These are phyloP conservation scores for Montipora foliosa DNA, from an alignment of 64 coral and sea anemone genomes.

Conservation along the genomic window DNA sequence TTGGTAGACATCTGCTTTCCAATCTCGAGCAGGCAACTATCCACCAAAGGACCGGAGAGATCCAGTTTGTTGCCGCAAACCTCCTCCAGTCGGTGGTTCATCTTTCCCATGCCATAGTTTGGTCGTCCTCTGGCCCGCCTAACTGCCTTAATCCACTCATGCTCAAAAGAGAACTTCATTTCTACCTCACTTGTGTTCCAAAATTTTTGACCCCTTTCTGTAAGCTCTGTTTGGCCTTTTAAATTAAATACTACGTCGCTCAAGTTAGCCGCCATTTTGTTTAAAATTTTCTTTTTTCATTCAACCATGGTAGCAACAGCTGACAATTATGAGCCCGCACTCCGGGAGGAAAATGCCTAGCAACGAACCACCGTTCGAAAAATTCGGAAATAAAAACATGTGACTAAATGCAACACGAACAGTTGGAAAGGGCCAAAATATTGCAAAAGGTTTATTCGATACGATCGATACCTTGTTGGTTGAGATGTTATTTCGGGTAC, in stretches of 20 bases:
- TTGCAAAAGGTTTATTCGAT: too few relatives aligned
- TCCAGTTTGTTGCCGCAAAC: slow-evolving; percentile 67
- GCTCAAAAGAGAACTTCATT: slow-evolving; percentile 65
- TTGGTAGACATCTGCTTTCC: slow-evolving; percentile 48
- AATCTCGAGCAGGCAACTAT: slow-evolving; percentile 56
- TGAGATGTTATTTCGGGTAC: too few relatives aligned
- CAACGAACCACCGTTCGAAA: too few relatives aligned
- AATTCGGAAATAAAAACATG: too few relatives aligned
- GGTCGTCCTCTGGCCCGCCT: slow-evolving; percentile 34
- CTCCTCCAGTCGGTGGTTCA: slow-evolving; percentile 46
- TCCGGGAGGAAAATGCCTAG: too few relatives aligned
- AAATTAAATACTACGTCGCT: slow-evolving; percentile 35
- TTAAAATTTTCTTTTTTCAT: too few relatives aligned
- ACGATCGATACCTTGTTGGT: too few relatives aligned
- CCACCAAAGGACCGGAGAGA: slow-evolving; percentile 60
- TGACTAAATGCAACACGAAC: too few relatives aligned
- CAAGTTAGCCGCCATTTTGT: slow-evolving; percentile 52
- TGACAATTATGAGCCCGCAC: too few relatives aligned
- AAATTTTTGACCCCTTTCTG: slow-evolving; percentile 43
- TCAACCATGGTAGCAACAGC: too few relatives aligned
- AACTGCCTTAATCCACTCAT: slow-evolving; percentile 59
- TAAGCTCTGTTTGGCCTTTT: slow-evolving; percentile 20
- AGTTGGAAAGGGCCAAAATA: too few relatives aligned
- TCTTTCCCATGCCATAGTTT: slow-evolving; percentile 65
- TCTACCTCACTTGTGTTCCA: slow-evolving; percentile 49